A percentile compares a stretch with the other conserved stretches of the same genome.
Evolutionary conservation across 2,113 vertebrate species (phyloP).

Genomic region (Argyrosomus japonicus): DNA sequence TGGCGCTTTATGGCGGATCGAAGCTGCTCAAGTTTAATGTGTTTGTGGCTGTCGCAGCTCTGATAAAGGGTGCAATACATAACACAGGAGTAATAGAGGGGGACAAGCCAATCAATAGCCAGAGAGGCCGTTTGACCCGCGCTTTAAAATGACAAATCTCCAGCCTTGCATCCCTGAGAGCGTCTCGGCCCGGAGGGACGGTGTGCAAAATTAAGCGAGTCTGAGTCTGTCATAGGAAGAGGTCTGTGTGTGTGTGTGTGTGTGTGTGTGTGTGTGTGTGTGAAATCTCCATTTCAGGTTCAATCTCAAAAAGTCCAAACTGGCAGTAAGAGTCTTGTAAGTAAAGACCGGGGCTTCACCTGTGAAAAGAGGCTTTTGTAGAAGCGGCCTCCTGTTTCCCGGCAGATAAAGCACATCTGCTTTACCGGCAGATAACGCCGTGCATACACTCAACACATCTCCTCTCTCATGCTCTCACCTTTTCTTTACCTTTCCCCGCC

Average conservation of each 20-base stretch:
- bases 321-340: constrained; percentile 71
- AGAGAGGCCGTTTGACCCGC: constrained; percentile 74
- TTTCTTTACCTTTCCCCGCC: constrained; percentile 52
- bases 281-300: constrained; percentile 66
- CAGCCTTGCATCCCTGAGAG: constrained; percentile 53
- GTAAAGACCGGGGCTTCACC: constrained; percentile 68
- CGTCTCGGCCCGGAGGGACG: constrained; percentile 21
- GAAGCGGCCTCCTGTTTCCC: constrained; percentile 66
- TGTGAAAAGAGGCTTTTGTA: constrained; percentile 73
- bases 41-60: constrained; percentile 75
- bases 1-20: constrained; percentile 74
- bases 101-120: constrained; percentile 81
- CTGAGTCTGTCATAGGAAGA: constrained; percentile 12
- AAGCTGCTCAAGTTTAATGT: constrained; percentile 77
- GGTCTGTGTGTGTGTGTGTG: no score
- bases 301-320: constrained; percentile 67
- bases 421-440: constrained; percentile 61
- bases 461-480: constrained; percentile 48
- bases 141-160: constrained; percentile 79
- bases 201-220: constrained; percentile 35
- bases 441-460: constrained; percentile 45
- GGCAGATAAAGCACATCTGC: constrained; percentile 76
- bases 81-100: constrained; percentile 74
- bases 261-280: constrained; percentile 22
- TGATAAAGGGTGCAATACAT: constrained; percentile 79